A percentile compares a stretch with the other conserved stretches of the same genome.
phyloP scores from a whole-genome alignment of 2,797 vertebrate species.

The Acanthurus lineatus region DNA sequence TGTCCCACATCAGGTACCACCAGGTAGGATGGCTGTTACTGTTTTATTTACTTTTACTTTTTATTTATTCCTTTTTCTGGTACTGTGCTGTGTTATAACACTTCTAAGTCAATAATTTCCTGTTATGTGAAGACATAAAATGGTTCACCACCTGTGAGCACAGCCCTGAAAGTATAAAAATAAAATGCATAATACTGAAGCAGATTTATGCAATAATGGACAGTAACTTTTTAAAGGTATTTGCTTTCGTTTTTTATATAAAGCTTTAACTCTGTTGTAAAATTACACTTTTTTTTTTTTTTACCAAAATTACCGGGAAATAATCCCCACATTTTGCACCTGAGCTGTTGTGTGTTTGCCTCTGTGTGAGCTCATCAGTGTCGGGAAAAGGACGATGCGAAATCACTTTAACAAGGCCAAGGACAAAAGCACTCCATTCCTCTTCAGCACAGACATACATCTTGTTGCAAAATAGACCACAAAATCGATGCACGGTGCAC shows the following conservation, averaged over 20 bases:
- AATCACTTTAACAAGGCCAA: slow-evolving; percentile 54
- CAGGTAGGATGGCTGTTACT: neutral
- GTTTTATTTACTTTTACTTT: no score
- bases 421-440: slow-evolving; percentile 43
- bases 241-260: no score
- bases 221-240: no score
- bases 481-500: slow-evolving; percentile 49
- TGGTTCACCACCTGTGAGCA: neutral
- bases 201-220: no score
- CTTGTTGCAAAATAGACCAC: slow-evolving; percentile 49
- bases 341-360: slow-evolving; percentile 16
- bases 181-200: no score
- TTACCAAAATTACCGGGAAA: no score
- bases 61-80: no score
- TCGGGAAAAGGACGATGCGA: slow-evolving; percentile 40
- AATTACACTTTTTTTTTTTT: no score
- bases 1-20: neutral
- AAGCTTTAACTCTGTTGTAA: no score
- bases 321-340: no score
- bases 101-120: neutral
- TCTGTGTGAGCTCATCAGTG: slow-evolving; percentile 32
- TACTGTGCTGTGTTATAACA: neutral
- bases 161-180: no score
- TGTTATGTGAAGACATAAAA: neutral
- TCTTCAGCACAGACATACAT: slow-evolving; percentile 52